Evolutionary conservation across 2,888 invertebrate species (phyloP).

Genomic region (Drosophila mercatorum): DNA sequence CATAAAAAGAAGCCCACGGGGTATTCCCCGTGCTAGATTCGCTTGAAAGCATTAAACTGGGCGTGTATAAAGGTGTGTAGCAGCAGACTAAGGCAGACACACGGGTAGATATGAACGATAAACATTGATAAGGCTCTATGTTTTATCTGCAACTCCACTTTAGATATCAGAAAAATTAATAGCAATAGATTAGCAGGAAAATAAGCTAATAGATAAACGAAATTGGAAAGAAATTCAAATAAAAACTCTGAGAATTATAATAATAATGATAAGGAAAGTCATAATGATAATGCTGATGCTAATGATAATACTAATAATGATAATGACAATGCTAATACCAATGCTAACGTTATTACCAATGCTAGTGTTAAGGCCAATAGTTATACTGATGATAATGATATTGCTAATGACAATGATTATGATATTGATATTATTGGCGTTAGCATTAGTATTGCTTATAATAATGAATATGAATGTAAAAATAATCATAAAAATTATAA

Average conservation of each 20-base stretch:
- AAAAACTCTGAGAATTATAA: background rate
- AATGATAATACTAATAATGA: background rate
- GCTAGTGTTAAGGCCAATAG: background rate
- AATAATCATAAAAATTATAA: background rate
- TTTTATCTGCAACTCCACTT: background rate
- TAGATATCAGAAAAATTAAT: background rate
- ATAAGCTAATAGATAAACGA: background rate
- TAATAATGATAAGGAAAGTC: background rate
- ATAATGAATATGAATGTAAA: background rate
- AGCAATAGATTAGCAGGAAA: background rate
- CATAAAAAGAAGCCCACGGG: background rate
- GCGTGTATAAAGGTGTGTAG: constrained; percentile 1
- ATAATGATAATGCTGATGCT: background rate
- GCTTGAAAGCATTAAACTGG: constrained; percentile 4
- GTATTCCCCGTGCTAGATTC: constrained; percentile 4
- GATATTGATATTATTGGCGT: background rate
- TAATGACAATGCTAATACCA: background rate
- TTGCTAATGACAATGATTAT: background rate
- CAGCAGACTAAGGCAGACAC: background rate
- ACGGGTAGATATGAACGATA: background rate
- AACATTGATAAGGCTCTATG: background rate
- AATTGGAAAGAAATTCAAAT: background rate
- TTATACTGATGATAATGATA: background rate
- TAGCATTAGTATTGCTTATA: no score
- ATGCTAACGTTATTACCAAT: background rate